Conservation (phyloP, 2,888 invertebrate species). For the Trichogramma dendrolimi region DNA sequence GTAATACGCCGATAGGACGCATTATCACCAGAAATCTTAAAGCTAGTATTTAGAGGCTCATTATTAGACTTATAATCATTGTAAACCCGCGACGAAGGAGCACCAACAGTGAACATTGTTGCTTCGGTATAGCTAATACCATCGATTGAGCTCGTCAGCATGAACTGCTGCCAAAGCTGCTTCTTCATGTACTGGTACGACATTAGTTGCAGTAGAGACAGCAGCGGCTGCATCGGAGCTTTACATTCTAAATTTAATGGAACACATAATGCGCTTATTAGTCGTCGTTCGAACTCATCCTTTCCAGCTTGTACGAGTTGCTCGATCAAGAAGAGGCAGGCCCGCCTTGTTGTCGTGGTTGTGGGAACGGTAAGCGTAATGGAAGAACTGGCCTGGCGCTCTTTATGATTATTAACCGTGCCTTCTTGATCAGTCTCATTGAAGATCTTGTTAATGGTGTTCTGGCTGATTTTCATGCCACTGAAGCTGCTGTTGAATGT, state of each 20-base stretch:
- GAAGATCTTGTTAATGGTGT: too few species aligned
- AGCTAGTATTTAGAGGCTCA: slow-evolving; percentile 46
- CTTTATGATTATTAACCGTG: too few species aligned
- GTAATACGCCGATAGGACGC: not conserved
- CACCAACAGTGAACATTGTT: slow-evolving; percentile 54
- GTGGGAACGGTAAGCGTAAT: slow-evolving; percentile 51
- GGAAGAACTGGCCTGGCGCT: slow-evolving; percentile 49
- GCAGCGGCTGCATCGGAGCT: slow-evolving; percentile 32
- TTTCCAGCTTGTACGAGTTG: slow-evolving; percentile 37
- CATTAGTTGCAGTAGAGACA: slow-evolving; percentile 28
- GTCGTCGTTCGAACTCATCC: slow-evolving; percentile 25
- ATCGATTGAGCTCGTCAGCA: slow-evolving; percentile 39
- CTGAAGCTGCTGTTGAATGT: not conserved
- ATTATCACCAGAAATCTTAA: slow-evolving; percentile 39
- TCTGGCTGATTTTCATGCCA: slow-evolving; percentile 11
- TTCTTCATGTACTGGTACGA: slow-evolving; percentile 6
- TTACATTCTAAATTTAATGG: slow-evolving; percentile 49
- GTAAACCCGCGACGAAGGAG: slow-evolving; percentile 55
- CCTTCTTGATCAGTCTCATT: too few species aligned
- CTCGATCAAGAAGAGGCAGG: slow-evolving; percentile 48
- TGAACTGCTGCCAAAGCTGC: slow-evolving; percentile 9
- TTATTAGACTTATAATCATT: slow-evolving; percentile 44
- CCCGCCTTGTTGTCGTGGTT: slow-evolving; percentile 38
- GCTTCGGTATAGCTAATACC: slow-evolving; percentile 52
- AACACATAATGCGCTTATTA: slow-evolving; percentile 45